Evolutionary conservation across 1,140 invertebrate genomes (phyloP), one percentile per base, ranked within the genome.

Genomic region (Hyles vespertilio): DNA sequence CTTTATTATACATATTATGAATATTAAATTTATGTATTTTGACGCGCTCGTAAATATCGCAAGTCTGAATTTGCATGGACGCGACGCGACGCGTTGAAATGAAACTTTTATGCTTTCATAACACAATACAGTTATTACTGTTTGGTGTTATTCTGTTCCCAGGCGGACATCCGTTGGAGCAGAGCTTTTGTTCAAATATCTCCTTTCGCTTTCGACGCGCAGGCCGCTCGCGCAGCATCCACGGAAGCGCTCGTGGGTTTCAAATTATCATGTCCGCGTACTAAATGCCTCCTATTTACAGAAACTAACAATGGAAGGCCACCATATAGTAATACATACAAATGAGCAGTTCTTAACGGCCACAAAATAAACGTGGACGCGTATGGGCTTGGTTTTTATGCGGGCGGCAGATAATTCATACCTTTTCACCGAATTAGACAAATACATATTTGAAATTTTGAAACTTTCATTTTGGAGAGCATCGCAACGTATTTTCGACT

Each of bases 231-330:
- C 70, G 67, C 65, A 69, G 67, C 69, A 72, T 68, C 69, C 64
- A 61, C 74, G 78, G 74, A 82, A 79, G 69, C 43, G 64, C 56
- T 68, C 74, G 74, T 77, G 78, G 70, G 67, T 58, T 61, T 69
- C 59, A 65, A 81, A 81, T 86, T 83, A 84, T 71, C 80, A 74
- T 74, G 74, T 75, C 72, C 67, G 71, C 68, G 68, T 70, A 77
- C 67, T 81, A 77, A 76, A 74, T 72, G 71, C 63, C 61, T 60
- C 61, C 70, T 84, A 81, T 81, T 79, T 79, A 73, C 69, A 72
- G 67, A 74, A 54, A 55, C 63, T 66, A 74, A 84, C 82, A 87
- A 83, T 83, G 76, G 79, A 85, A 87, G 84, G 84, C 81, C 84
- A 77, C 59, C 56, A 65, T 59, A 56, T 56, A 63, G 58, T 53